These are phyloP conservation scores for Hesperophylax magnus DNA, from an alignment of 1,140 invertebrate genomes.

Conservation along the genomic window DNA sequence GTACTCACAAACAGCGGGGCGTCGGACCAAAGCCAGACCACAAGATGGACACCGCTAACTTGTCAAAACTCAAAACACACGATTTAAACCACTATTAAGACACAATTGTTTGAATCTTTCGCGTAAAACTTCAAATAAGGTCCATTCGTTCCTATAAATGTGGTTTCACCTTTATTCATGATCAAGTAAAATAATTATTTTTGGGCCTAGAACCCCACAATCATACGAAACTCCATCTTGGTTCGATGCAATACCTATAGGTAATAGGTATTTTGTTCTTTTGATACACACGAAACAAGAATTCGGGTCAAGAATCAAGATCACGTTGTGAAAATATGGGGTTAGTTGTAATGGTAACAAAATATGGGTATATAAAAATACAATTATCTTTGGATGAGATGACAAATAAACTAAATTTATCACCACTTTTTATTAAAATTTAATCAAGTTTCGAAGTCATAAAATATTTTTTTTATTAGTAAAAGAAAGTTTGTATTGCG, in stretches of 20 bases:
- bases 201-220: slow-evolving; percentile 42
- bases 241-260: slow-evolving; percentile 38
- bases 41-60: slow-evolving; percentile 52
- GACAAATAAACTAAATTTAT: too few relatives aligned
- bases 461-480: too few relatives aligned
- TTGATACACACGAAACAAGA: slow-evolving; percentile 22
- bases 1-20: slow-evolving; percentile 49
- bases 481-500: too few relatives aligned
- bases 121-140: slow-evolving; percentile 21
- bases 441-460: too few relatives aligned
- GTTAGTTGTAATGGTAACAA: neutral
- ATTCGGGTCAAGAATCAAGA: slow-evolving; percentile 23
- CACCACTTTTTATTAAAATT: too few relatives aligned
- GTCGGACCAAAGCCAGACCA: slow-evolving; percentile 45
- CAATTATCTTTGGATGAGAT: too few relatives aligned
- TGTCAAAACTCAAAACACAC: slow-evolving; percentile 48
- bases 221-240: slow-evolving; percentile 46
- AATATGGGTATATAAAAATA: neutral
- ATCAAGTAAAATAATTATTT: slow-evolving; percentile 40
- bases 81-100: slow-evolving; percentile 33
- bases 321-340: slow-evolving; percentile 1
- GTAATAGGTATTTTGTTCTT: slow-evolving; percentile 15
- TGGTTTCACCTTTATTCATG: slow-evolving; percentile 32
- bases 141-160: neutral
- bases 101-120: slow-evolving; percentile 24